Conservation (phyloP, 2,113 vertebrate species). For the western clawed frog (Xenopus tropicalis) region DNA sequence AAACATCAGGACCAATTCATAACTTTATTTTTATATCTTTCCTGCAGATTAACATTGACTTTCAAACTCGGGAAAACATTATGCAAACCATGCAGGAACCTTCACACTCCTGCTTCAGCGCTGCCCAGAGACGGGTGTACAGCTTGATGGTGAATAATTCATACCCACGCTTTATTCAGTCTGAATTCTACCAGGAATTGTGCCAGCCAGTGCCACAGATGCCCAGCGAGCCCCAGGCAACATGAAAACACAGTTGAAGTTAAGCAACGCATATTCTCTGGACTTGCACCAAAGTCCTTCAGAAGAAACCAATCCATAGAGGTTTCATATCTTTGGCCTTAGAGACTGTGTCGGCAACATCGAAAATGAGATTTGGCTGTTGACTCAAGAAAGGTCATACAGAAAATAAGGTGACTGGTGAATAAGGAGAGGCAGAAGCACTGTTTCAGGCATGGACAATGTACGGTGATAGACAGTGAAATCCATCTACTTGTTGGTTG, state of each 20-base stretch:
- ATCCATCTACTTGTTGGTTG: background rate
- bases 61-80: slow-evolving; percentile 77
- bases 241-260: background rate
- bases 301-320: background rate
- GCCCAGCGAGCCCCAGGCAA: slow-evolving; percentile 49
- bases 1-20: too few relatives aligned
- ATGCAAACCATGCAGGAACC: slow-evolving; percentile 68
- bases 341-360: slow-evolving; percentile 38
- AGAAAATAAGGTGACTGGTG: background rate
- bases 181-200: slow-evolving; percentile 69
- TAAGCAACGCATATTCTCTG: background rate
- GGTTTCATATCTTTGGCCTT: background rate
- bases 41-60: slow-evolving; percentile 86
- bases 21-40: background rate
- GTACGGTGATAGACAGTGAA: background rate
- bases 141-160: slow-evolving; percentile 88
- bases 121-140: slow-evolving; percentile 82
- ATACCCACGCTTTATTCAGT: slow-evolving; percentile 84
- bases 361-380: slow-evolving; percentile 26
- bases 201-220: slow-evolving; percentile 59
- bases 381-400: background rate
- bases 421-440: background rate
- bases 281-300: background rate
- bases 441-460: background rate
- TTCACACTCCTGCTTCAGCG: slow-evolving; percentile 69